These are phyloP conservation scores for Gadopsis marmoratus DNA, from an alignment of 2,797 vertebrate genomes.

Conservation along the genomic window DNA sequence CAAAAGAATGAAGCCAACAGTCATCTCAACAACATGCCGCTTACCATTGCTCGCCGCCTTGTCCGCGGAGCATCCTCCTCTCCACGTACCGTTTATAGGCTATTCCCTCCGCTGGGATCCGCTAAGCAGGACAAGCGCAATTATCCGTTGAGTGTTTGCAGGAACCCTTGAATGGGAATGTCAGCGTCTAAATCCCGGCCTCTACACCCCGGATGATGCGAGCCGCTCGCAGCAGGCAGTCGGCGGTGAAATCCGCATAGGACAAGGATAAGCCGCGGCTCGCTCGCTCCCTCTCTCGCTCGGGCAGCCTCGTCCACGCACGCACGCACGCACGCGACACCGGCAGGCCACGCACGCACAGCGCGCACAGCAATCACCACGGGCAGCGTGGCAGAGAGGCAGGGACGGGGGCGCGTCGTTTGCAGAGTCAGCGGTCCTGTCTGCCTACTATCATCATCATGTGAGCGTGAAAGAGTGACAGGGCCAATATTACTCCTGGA, in stretches of 20 bases:
- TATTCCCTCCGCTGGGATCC: constrained; percentile 37
- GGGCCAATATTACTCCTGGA: neutral
- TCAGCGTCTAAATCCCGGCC: constrained; percentile 41
- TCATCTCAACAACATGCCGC: constrained; percentile 12
- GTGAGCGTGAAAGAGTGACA: constrained; percentile 17
- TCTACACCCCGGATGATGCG: constrained; percentile 36
- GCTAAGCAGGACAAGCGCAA: constrained; percentile 14
- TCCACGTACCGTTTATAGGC: constrained; percentile 17
- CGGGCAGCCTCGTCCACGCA: constrained; percentile 51
- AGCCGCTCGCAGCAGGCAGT: constrained; percentile 47
- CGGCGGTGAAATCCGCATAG: constrained; percentile 78
- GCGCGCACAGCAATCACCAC: constrained; percentile 46
- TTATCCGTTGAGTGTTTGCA: neutral
- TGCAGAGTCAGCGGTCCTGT: constrained; percentile 60
- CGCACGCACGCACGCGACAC: constrained; percentile 53
- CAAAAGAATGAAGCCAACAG: no score
- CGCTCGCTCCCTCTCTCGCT: constrained; percentile 51
- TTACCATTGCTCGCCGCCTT: constrained; percentile 70
- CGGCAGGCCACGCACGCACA: constrained; percentile 60
- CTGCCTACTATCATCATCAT: constrained; percentile 32
- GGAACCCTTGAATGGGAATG: constrained; percentile 10
- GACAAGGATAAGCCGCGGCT: constrained; percentile 63
- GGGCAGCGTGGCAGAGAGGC: constrained; percentile 46
- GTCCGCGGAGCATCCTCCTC: constrained; percentile 59
- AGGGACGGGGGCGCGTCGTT: constrained; percentile 38